phyloP scores from a whole-genome alignment of 2,888 invertebrate species.

The Frankliniella intonsa region DNA sequence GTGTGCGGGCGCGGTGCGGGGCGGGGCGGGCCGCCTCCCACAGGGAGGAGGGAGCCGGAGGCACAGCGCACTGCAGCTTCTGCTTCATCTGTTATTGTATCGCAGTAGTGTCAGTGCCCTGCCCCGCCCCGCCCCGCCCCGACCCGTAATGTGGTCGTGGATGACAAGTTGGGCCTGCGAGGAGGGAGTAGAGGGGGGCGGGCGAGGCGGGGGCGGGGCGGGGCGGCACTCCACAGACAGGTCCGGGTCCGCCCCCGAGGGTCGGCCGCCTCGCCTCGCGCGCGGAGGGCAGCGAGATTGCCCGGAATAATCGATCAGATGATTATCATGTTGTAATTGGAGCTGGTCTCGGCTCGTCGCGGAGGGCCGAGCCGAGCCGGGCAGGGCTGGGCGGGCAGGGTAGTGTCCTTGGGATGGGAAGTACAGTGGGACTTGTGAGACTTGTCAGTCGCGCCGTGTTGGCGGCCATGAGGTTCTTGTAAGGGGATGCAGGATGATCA shows the following conservation, averaged over 20 bases:
- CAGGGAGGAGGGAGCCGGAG: neutral
- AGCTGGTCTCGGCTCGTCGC: neutral
- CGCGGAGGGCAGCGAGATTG: neutral
- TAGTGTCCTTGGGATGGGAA: too few species aligned
- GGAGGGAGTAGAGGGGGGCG: neutral
- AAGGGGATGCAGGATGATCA: too few species aligned
- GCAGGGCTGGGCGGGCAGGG: too few species aligned
- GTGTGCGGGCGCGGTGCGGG: neutral
- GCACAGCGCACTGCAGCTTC: neutral
- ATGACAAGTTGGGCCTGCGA: neutral
- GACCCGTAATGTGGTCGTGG: neutral
- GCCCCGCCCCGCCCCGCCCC: neutral
- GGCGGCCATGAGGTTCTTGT: too few species aligned
- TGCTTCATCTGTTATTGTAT: constrained; percentile 21
- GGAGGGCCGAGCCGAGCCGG: too few species aligned
- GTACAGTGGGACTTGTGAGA: too few species aligned
- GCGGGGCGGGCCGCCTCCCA: neutral
- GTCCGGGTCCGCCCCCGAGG: too few species aligned
- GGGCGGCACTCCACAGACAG: neutral
- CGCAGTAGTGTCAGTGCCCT: neutral
- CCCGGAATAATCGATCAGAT: neutral
- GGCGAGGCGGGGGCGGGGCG: neutral
- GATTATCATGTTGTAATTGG: constrained; percentile 2
- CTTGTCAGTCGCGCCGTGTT: too few species aligned
- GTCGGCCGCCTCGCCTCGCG: too few species aligned